Evolutionary conservation across 2,113 vertebrate species (phyloP), one percentile per base, ranked within the genome.

Genomic region (Campylomormyrus tamandua): DNA sequence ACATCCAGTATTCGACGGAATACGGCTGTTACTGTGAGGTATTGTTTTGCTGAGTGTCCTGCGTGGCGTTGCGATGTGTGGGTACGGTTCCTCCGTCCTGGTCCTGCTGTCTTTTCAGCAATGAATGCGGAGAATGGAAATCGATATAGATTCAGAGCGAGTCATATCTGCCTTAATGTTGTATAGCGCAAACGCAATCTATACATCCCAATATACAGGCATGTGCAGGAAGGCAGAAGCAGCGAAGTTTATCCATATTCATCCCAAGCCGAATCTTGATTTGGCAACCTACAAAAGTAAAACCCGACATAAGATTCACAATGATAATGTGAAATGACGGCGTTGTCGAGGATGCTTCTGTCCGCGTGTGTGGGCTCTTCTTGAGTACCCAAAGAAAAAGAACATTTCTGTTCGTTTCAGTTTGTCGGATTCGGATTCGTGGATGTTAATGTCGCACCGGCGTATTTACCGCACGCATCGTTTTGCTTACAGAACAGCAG

Each of bases 81-180:
- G 77, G 77, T 88, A 89, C 88, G 86, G 56, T 92, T 90, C 92
- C 90, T 92, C 90, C 90, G 91, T 91, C 93, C 93, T 92, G 92
- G 93, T 92, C 93, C 85, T 80, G 27, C 48, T 88, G 48, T 92
- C 91, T 94, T 92, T 94, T 91, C 94, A 94, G 94, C 94, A 93
- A 95, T 94, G 94, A 93, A 93, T 94, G 94, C 94, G 91, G 92
- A 93, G 94, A 92, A 93, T 92, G 91, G 93, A 95, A 93, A 94
- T 96, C 96, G 90, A 96, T 96, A 95, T 92, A 94, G 93, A 94
- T 93, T 94, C 94, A 91, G 92, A 93, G 89, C 92, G 95, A 94
- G 94, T 95, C 94, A 94, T 94, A 96, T 96, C 95, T 94, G 95
- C 93, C 93, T 94, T 93, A 94, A 93, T 93, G 95, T 94, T 94